Evolutionary conservation across 2,113 vertebrate species (phyloP), one percentile per base, ranked within the genome.

Genomic region (Osmerus mordax): DNA sequence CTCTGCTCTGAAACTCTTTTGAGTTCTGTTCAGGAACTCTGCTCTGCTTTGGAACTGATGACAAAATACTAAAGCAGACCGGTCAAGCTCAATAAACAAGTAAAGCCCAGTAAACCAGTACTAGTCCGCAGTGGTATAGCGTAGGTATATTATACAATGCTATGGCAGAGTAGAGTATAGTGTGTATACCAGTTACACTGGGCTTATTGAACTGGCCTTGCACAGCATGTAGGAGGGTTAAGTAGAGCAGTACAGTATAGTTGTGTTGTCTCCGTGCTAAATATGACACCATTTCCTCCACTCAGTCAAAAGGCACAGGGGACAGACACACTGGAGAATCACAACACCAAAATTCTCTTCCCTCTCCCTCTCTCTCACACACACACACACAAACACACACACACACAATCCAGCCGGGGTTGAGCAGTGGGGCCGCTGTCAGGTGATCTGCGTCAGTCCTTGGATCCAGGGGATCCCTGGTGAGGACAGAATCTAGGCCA

Each of bases 391-490:
- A 61, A 47, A 80, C 74, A 77, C 29, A 25, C 67, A 66, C 63
- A 52, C 41, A 75, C 72, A 78, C 69, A 75, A 70, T 64, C 72
- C 53, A 14, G 69, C 75, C 75, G 74, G 79, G 84, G 79, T 86
- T 81, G 86, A 88, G 88, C 89, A 79, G 76, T 85, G 87, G 89
- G 87, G 90, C 87, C 79, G 83, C 89, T 91, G 91, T 93, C 92
- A 92, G 92, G 92, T 93, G 91, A 92, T 91, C 87, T 87, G 91
- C 89, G 88, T 89, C 88, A 92, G 91, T 89, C 88, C 88, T 91
- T 91, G 91, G 91, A 92, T 91, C 87, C 89, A 83, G 79, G 7
- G 63, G 87, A 79, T 93, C 91, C 91, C 92, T 81, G 86, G 91
- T 86, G 92, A 90, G 87, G 84, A 83, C 81, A 86, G 85, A 92